Base-by-base conservation (phyloP, 1,140 invertebrate genomes). In the Lepidurus packardi region DNA sequence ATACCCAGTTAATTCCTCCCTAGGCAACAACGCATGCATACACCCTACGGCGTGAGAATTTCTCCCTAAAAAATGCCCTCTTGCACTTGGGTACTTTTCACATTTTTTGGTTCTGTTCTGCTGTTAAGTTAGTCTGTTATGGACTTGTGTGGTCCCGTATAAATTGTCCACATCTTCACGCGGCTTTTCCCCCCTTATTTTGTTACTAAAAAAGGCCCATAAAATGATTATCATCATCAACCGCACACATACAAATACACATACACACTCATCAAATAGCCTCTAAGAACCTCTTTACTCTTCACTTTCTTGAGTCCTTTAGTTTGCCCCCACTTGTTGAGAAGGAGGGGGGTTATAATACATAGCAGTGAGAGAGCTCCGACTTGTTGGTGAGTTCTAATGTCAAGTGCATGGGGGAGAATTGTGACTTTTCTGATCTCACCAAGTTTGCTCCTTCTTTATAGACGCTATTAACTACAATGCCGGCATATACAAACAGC, bases 401-500 rank as follows among this genome's bases (percentile, higher is more conserved):
- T 65, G 53, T 65, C 53, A 65, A 65, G 53, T 65, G 53, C 53
- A 65, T 65, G 53, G 53, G 53, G 53, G 53, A 65, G 53, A 65
- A 65, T 65, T 65, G 53, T 65, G 53, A 65, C 53, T 65, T 65
- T 65, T 4, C 21, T 65, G 53, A 65, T 65, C 53, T 65, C 53
- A 65, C 53, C 16, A 65, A 21, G 16, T 65, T 65, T 65, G 16
- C 21, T 21, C 53, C 13, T 9, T 65, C 53, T 65, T 65, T 65
- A 65, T 65, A 65, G 53, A 65, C 21, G 53, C 53, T 65, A 21
- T 65, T 65, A 65, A 65, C 53, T 65, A 65, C 53, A 65, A 65
- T 65, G 21, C 53, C 53, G 53, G 53, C 53, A 65, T 21, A 34
- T 34, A 65, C 53, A 65, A 65, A 65, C 53, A 65, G 53, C 16